Evolutionary conservation across 2,113 vertebrate species (phyloP).

Genomic region (Myrmecobius fasciatus): DNA sequence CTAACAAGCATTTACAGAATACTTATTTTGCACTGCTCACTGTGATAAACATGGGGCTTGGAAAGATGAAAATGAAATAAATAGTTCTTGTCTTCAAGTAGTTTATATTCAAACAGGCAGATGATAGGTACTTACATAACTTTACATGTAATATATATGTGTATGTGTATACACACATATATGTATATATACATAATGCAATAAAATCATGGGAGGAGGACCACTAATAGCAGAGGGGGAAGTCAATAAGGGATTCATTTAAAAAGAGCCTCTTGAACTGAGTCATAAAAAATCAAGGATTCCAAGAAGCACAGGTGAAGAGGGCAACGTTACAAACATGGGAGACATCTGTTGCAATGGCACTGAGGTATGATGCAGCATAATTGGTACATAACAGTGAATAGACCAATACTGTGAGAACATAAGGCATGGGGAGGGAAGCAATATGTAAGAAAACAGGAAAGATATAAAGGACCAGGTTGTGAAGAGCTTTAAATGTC

Average conservation of each 20-base stretch:
- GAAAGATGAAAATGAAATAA: not conserved
- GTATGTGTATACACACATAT: too few relatives aligned
- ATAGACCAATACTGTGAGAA: too few relatives aligned
- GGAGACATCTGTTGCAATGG: not conserved
- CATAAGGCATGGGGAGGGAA: not conserved
- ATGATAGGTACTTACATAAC: not conserved
- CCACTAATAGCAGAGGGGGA: not conserved
- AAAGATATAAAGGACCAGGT: not conserved
- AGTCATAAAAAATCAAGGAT: not conserved
- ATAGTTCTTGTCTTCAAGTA: not conserved
- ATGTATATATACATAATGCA: not conserved
- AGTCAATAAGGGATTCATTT: not conserved
- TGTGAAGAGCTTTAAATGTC: not conserved
- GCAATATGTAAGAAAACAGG: not conserved
- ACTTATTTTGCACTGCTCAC: not conserved
- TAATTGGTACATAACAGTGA: not conserved
- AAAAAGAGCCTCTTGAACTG: not conserved
- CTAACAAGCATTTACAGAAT: not conserved
- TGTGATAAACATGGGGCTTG: not conserved
- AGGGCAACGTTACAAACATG: not conserved
- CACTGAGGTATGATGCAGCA: not conserved
- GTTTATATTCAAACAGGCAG: not conserved
- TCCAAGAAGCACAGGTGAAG: not conserved
- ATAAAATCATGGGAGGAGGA: not conserved
- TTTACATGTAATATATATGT: not conserved